Conservation (phyloP, 2,888 invertebrate species). For the Platycnemis pennipes region DNA sequence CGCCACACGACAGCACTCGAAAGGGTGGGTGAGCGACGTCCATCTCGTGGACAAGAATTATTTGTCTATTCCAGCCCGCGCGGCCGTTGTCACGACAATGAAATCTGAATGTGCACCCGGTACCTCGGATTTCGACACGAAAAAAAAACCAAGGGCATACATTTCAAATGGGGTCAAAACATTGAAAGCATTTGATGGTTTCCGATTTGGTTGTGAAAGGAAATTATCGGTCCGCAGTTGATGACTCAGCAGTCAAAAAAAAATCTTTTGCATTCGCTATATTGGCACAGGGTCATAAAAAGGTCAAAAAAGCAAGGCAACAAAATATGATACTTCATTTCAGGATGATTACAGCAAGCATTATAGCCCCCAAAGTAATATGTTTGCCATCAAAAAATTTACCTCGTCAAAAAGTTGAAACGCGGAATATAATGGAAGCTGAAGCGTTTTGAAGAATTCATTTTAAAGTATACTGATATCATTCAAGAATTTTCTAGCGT, state of each 20-base stretch:
- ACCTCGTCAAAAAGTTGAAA: too few relatives aligned
- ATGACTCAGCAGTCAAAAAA: neutral
- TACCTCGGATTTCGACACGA: neutral
- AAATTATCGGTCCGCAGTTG: neutral
- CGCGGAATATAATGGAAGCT: too few relatives aligned
- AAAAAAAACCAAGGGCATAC: neutral
- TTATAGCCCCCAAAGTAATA: too few relatives aligned
- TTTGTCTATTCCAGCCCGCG: neutral
- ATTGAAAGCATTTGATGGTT: neutral
- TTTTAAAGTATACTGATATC: too few relatives aligned
- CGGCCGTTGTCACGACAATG: neutral
- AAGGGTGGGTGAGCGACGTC: neutral
- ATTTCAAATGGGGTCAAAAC: neutral
- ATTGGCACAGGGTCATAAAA: neutral
- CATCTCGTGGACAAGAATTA: slow-evolving; percentile 12
- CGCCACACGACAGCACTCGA: neutral
- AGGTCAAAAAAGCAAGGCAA: neutral
- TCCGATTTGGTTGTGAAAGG: neutral
- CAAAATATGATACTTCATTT: too few relatives aligned
- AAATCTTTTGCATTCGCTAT: neutral
- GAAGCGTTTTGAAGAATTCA: too few relatives aligned
- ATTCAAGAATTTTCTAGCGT: too few relatives aligned
- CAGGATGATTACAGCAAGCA: too few relatives aligned
- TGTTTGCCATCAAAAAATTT: too few relatives aligned
- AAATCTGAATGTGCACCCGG: neutral